Evolutionary conservation across 2,888 invertebrate genomes (phyloP).

Genomic region (Oscheius onirici): DNA sequence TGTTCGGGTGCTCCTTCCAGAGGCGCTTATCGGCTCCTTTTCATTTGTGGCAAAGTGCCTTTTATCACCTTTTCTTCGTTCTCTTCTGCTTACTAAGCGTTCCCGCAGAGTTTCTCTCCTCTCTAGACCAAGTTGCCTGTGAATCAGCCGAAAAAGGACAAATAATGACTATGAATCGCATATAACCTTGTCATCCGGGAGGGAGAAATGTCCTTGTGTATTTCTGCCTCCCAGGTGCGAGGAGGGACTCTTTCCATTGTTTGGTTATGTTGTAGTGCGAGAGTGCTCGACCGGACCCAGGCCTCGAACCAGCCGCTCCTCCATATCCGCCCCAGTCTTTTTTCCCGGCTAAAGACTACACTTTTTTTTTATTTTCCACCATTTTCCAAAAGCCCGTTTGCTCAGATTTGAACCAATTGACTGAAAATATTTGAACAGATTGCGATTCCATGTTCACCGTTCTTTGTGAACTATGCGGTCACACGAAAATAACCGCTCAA

Average conservation of each 20-base stretch:
- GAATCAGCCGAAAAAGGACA: background rate
- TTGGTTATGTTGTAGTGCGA: constrained; percentile 33
- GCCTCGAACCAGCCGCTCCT: constrained; percentile 29
- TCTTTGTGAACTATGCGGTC: no score
- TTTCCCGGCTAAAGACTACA: no score
- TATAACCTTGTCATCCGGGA: constrained; percentile 20
- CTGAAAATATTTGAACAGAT: background rate
- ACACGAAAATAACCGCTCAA: background rate
- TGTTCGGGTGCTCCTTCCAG: constrained; percentile 5
- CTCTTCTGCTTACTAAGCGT: constrained; percentile 11
- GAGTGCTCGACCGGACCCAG: constrained; percentile 25
- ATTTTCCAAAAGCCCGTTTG: no score
- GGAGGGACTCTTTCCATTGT: constrained; percentile 31
- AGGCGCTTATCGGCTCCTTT: background rate
- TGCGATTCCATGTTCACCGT: background rate
- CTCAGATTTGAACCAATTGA: background rate
- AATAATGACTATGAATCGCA: background rate
- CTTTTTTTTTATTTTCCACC: no score
- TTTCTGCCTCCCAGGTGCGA: constrained; percentile 32
- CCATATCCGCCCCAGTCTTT: constrained; percentile 8
- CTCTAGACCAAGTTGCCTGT: background rate
- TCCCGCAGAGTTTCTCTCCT: background rate
- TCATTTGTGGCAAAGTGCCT: constrained; percentile 15
- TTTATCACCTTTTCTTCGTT: constrained; percentile 8
- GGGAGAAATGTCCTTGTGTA: constrained; percentile 6